Base-by-base conservation (phyloP, 2,113 vertebrate genomes). In the Brachionichthys hirsutus region DNA sequence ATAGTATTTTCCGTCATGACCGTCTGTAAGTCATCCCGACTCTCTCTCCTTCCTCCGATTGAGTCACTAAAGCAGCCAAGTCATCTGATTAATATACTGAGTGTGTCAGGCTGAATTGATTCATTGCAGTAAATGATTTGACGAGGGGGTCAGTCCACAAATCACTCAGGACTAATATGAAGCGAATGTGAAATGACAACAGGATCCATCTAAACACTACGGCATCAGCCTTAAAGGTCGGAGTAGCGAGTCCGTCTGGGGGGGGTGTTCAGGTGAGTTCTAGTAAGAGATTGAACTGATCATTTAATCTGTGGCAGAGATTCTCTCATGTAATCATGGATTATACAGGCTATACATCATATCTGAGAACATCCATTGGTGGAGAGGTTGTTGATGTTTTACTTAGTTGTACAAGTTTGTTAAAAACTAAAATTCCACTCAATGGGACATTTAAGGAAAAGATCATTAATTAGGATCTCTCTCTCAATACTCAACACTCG, bases 141-240 rank as follows among this genome's bases (percentile, higher is more conserved):
- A 88, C 70, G 83, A 85, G 68, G 76, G n/a, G 85, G 83, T 86
- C 85, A 82, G 70, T 78, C 78, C 60, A 81, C 78, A 88, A 80
- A 87, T 86, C 81, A 83, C 65, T 38, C 62, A 69, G 64, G 77
- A 81, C 67, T 84, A 85, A 85, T 84, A 75, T 69, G 84, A 85
- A 77, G 81, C 73, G 82, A 83, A 87, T 82, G 85, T 73, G 74
- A 75, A 83, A 87, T 80, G 87, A 85, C 82, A 86, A 89, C 77
- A 82, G 79, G 57, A 82, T 76, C 60, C 16, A 65, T 65, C 34
- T 46, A 46, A 80, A 75, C 45, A 20, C 35, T 17, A 11, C 52
- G 18, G 67, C 35, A 13, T 2, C 30, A 3, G 9, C 54, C 62
- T 58, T 67, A 77, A 87, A 86, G 84, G 85, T 82, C 73, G 60